phyloP scores from a whole-genome alignment of 1,140 invertebrate species.

The Tetramorium parvispinum region DNA sequence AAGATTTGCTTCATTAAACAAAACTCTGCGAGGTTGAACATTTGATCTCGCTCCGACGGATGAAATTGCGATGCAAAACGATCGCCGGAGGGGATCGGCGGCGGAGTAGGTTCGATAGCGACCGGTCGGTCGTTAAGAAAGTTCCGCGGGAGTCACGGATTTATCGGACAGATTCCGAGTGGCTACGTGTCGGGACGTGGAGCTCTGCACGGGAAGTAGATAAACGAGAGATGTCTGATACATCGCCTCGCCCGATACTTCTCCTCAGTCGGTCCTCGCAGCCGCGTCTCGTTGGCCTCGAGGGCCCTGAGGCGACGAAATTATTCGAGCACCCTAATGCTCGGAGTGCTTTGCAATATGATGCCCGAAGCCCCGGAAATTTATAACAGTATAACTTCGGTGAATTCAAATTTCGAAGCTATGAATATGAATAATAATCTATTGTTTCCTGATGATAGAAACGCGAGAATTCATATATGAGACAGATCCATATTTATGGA shows the following conservation, averaged over 20 bases:
- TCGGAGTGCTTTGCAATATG: neutral
- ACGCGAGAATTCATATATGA: neutral
- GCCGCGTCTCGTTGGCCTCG: conserved; percentile 23
- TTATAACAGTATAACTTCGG: conserved; percentile 1
- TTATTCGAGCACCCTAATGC: conserved; percentile 11
- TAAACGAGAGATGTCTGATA: conserved; percentile 65
- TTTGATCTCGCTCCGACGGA: conserved; percentile 2
- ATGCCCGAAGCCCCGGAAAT: neutral
- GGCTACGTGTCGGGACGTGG: conserved; percentile 37
- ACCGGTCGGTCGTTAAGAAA: conserved; percentile 57
- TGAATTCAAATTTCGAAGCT: conserved; percentile 25
- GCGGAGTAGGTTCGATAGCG: conserved; percentile 24
- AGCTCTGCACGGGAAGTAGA: conserved; percentile 55
- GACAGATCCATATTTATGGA: neutral
- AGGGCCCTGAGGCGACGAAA: conserved; percentile 15
- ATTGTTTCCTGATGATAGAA: neutral
- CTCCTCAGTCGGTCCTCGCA: conserved; percentile 20
- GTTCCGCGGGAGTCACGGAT: conserved; percentile 49
- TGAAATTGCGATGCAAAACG: conserved; percentile 28
- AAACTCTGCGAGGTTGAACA: neutral
- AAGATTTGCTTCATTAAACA: conserved; percentile 10
- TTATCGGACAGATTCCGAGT: conserved; percentile 60
- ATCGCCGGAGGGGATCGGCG: neutral
- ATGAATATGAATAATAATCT: conserved; percentile 23
- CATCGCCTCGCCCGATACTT: conserved; percentile 56